phyloP scores from a whole-genome alignment of 2,797 vertebrate species.

The Remorina albescens region DNA sequence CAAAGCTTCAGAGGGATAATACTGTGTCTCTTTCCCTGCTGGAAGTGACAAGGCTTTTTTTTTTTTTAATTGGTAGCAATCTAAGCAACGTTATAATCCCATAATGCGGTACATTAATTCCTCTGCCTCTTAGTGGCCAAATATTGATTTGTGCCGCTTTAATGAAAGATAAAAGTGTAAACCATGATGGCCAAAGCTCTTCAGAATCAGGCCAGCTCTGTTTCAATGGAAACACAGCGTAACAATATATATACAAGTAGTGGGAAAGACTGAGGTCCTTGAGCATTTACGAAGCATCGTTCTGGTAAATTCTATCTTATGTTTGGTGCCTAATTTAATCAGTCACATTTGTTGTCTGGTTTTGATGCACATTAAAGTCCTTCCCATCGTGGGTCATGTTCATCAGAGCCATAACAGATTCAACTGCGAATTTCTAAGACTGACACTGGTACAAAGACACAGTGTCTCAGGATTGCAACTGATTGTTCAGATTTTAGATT shows the following conservation, averaged over 20 bases:
- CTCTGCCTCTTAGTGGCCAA: background rate
- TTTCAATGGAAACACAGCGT: slow-evolving; percentile 6
- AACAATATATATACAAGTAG: slow-evolving; percentile 13
- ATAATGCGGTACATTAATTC: background rate
- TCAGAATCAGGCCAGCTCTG: slow-evolving; percentile 5
- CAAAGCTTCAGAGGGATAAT: background rate
- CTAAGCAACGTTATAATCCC: background rate
- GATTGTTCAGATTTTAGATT: slow-evolving; percentile 75
- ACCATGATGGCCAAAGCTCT: background rate
- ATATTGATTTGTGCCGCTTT: slow-evolving; percentile 26
- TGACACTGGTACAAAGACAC: slow-evolving; percentile 50
- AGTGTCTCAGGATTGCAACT: slow-evolving; percentile 49
- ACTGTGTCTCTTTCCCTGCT: background rate
- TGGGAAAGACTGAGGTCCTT: slow-evolving; percentile 14
- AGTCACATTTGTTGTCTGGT: slow-evolving; percentile 34
- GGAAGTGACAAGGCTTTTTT: background rate
- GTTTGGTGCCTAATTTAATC: slow-evolving; percentile 50
- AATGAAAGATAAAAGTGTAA: background rate
- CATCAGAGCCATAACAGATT: slow-evolving; percentile 31
- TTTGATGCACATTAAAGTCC: slow-evolving; percentile 51
- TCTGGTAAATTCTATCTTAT: slow-evolving; percentile 37
- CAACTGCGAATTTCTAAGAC: slow-evolving; percentile 71
- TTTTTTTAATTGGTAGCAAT: background rate
- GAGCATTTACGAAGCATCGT: slow-evolving; percentile 29
- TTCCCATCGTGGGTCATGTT: slow-evolving; percentile 21